Conservation (phyloP, 1,140 invertebrate species). For the Hesperophylax magnus region DNA sequence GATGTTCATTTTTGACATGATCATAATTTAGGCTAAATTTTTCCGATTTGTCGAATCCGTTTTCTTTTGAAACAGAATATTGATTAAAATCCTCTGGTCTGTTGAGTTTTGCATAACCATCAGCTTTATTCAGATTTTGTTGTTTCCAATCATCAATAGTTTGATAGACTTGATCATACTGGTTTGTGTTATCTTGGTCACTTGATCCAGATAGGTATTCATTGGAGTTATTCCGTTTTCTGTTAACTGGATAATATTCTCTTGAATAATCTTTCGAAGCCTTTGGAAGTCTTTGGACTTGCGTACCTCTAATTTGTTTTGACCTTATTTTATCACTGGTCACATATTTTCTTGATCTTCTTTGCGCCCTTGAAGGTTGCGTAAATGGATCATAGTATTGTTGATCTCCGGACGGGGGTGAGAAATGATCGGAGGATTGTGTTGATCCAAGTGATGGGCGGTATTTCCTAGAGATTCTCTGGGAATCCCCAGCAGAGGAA, state of each 20-base stretch:
- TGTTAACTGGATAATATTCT: neutral
- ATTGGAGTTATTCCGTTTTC: neutral
- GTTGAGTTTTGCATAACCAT: neutral
- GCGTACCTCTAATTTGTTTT: neutral
- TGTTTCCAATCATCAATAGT: neutral
- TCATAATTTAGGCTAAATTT: too few species aligned
- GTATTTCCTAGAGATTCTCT: neutral
- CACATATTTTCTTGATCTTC: slow-evolving; percentile 3
- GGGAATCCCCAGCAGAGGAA: neutral
- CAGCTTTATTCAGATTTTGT: neutral
- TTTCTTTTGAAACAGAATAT: neutral
- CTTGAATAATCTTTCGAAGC: slow-evolving; percentile 5
- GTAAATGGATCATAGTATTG: neutral
- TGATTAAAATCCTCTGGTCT: neutral
- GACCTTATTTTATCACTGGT: slow-evolving; percentile 17
- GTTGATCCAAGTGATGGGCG: neutral
- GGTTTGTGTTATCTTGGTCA: neutral
- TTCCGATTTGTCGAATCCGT: too few species aligned
- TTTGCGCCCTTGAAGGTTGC: neutral
- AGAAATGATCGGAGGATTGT: neutral
- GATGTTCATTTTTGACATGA: too few species aligned
- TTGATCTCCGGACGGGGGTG: neutral
- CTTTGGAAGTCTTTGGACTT: neutral
- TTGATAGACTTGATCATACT: neutral
- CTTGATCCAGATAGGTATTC: neutral